Conservation (phyloP, 2,797 vertebrate species). For the Poecilia wingei region DNA sequence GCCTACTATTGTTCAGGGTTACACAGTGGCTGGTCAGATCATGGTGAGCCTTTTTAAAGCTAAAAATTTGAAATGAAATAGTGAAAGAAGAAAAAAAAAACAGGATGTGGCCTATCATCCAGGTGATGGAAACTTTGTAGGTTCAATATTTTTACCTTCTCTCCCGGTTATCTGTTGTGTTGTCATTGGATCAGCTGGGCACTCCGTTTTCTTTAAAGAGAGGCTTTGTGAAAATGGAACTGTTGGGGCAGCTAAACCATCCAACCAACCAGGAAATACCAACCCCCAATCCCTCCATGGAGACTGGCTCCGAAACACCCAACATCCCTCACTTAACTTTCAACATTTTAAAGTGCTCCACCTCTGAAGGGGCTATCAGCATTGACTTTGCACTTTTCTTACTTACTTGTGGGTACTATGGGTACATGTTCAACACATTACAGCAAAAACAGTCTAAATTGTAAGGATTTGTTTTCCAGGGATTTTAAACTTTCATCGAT, state of each 20-base stretch:
- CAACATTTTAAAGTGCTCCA: slow-evolving; percentile 56
- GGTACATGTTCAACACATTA: slow-evolving; percentile 71
- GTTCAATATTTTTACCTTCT: slow-evolving; percentile 71
- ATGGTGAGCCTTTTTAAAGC: slow-evolving; percentile 77
- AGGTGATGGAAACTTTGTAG: slow-evolving; percentile 88
- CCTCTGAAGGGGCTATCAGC: slow-evolving; percentile 57
- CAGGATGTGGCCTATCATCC: slow-evolving; percentile 88
- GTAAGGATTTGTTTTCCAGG: slow-evolving; percentile 40
- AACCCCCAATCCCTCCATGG: slow-evolving; percentile 68
- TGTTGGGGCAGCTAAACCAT: slow-evolving; percentile 87
- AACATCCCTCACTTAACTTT: slow-evolving; percentile 31
- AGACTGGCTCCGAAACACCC: slow-evolving; percentile 47
- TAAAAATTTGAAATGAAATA: slow-evolving; percentile 79
- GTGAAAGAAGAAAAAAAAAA: slow-evolving; percentile 73
- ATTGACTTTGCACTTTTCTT: slow-evolving; percentile 85
- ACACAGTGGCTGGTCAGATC: slow-evolving; percentile 57
- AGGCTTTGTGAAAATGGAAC: slow-evolving; percentile 84
- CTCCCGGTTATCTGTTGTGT: slow-evolving; percentile 82
- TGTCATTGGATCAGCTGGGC: slow-evolving; percentile 80
- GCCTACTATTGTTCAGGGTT: slow-evolving; percentile 73
- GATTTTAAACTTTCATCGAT: slow-evolving; percentile 35
- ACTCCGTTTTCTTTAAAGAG: slow-evolving; percentile 78
- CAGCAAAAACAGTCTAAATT: slow-evolving; percentile 57
- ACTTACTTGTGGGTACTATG: slow-evolving; percentile 75
- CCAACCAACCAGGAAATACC: slow-evolving; percentile 82